Percentiles rank a stretch among this genome's conserved stretches.
phyloP scores from a whole-genome alignment of 1,140 invertebrate species.

The Zophobas atratus region DNA sequence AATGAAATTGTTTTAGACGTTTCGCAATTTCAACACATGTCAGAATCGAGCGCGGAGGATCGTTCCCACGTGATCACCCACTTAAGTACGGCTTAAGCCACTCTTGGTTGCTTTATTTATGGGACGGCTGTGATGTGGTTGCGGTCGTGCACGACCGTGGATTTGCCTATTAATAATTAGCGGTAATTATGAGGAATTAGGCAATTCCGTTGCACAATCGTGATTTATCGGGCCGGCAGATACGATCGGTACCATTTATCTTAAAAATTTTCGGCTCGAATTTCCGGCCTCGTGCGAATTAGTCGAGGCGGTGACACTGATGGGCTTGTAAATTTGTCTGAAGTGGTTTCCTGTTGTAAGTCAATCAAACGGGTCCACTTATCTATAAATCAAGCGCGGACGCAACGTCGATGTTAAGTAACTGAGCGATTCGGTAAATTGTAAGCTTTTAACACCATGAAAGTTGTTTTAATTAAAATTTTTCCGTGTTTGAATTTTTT shows the following conservation, averaged over 20 bases:
- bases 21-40: slow-evolving; percentile 28
- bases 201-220: slow-evolving; percentile 7
- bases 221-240: slow-evolving; percentile 16
- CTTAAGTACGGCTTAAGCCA: slow-evolving; percentile 1
- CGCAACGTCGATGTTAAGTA: background rate
- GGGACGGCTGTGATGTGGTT: slow-evolving; percentile 22
- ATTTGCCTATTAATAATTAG: slow-evolving; percentile 17
- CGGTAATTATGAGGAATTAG: slow-evolving; percentile 12
- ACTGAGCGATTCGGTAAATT: background rate
- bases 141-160: background rate
- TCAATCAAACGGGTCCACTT: slow-evolving; percentile 5
- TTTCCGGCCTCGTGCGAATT: background rate
- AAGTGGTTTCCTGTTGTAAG: slow-evolving; percentile 10
- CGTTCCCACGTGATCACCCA: slow-evolving; percentile 31
- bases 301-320: background rate
- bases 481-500: background rate
- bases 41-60: background rate
- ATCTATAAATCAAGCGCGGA: slow-evolving; percentile 7
- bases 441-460: slow-evolving; percentile 4
- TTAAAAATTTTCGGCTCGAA: no score
- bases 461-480: background rate
- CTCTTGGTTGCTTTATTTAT: slow-evolving; percentile 10
- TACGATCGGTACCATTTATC: background rate
- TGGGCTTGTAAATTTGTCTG: slow-evolving; percentile 2
- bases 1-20: slow-evolving; percentile 4